Base-by-base conservation (phyloP, 2,797 vertebrate species). In the Yasuhikotakia modesta region DNA sequence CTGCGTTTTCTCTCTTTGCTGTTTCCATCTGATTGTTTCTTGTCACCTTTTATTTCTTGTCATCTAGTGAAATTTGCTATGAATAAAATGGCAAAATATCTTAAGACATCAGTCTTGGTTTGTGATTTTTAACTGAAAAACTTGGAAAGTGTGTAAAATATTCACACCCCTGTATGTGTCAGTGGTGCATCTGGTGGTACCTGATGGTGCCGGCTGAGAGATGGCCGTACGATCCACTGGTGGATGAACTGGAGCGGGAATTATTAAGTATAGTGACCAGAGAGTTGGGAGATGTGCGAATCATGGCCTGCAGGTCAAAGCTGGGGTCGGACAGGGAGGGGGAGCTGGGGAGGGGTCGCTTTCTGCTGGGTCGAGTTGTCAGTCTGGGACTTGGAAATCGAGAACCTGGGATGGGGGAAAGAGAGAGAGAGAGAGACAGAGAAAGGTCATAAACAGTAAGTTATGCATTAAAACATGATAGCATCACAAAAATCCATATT, bases 291-390 rank as follows among this genome's bases (percentile, higher is more conserved):
- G 97, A 99, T 53, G 95, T 98, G 82, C 96, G 93, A 86, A 99
- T 99, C 96, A 98, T 96, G 85, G 96, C 95, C 93, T 99, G 97
- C 87, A 99, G 94, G 94, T 99, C 97, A 78, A 99, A 98, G 91
- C 95, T 97, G 90, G 96, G 95, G 85, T 99, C 97, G 0, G 96
- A 99, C 45, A 97, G 92, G 0, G 97, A 76, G 60, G 76, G 97
- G 1, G 97, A 99, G 87, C 96, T 96, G 87, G 97, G 95, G 87
- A 98, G 89, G 0, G 97, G 95, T 0, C 97, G 94, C 88, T 99
- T 99, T 86, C 97, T 94, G 88, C 94, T 97, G n/a, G 96, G 95
- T 84, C 97, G 92, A 0, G 94, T 90, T 32, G 96, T 92, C 79
- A 98, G 83, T 87, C 97, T 92, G 0, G 97, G 96, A 86, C 97